Evolutionary conservation across 2,113 vertebrate genomes (phyloP).

Genomic region (Albula goreensis): DNA sequence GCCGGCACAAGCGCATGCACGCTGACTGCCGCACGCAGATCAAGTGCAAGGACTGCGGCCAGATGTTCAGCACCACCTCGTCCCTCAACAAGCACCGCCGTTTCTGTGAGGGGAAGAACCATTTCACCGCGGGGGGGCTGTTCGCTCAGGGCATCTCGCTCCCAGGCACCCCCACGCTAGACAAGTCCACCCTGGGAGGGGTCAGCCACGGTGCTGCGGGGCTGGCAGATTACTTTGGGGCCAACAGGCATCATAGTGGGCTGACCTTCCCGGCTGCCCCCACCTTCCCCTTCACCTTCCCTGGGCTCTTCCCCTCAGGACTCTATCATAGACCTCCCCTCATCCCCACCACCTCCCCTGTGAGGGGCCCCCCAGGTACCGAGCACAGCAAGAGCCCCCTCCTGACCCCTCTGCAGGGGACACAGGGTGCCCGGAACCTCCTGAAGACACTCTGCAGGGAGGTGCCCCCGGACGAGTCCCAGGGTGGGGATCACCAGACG

Average conservation of each 20-base stretch:
- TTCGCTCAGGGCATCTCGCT: conserved; percentile 96
- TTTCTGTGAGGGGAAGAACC: conserved; percentile 99
- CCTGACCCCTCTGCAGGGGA: conserved; percentile 84
- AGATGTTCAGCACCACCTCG: conserved; percentile 99
- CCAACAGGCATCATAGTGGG: conserved; percentile 91
- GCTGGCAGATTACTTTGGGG: conserved; percentile 97
- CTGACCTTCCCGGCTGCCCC: conserved; percentile 95
- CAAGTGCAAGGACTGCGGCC: conserved; percentile 99
- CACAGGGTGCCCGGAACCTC: conserved; percentile 87
- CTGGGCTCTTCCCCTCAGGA: conserved; percentile 95
- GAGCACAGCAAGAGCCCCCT: conserved; percentile 89
- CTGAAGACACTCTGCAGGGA: conserved; percentile 91
- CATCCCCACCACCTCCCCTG: conserved; percentile 87
- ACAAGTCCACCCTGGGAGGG: conserved; percentile 90
- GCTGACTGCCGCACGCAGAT: conserved; percentile 99
- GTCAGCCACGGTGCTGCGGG: conserved; percentile 90
- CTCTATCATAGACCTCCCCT: conserved; percentile 95
- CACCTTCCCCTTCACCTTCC: conserved; percentile 97
- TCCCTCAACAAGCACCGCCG: conserved; percentile 99
- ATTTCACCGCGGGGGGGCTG: conserved; percentile 95
- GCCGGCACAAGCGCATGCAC: conserved; percentile 99
- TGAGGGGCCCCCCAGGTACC: conserved; percentile 82
- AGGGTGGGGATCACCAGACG: conserved; percentile 75
- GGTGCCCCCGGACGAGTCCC: conserved; percentile 70
- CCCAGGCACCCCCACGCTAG: conserved; percentile 87